Percentiles rank a stretch among this genome's conserved stretches.
phyloP scores from a whole-genome alignment of 2,797 vertebrate genomes.

The Loriculus beryllinus region DNA sequence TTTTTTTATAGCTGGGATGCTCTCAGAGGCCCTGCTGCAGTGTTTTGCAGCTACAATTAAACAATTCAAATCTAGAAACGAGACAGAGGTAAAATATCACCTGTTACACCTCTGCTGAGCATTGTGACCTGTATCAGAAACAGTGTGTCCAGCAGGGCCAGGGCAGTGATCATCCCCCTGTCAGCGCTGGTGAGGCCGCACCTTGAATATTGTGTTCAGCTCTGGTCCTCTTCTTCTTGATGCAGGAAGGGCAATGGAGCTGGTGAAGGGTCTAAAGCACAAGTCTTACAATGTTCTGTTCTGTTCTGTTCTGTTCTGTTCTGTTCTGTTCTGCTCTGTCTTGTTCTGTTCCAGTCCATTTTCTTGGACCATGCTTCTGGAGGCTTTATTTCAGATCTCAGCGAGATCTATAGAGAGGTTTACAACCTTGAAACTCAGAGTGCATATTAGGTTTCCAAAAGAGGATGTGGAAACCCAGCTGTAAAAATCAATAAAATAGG shows the following conservation, averaged over 20 bases:
- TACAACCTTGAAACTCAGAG: not conserved
- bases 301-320: no score
- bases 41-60: not conserved
- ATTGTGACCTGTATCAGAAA: not conserved
- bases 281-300: not conserved
- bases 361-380: not conserved
- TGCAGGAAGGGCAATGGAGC: not conserved
- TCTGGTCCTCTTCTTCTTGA: not conserved
- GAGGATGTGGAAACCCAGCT: not conserved
- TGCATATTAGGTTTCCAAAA: not conserved
- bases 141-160: not conserved
- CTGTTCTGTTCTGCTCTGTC: not conserved
- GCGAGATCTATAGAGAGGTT: not conserved
- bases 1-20: not conserved
- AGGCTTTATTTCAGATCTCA: not conserved
- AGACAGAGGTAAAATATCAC: not conserved
- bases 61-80: not conserved
- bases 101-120: not conserved
- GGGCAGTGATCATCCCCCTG: not conserved
- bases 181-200: not conserved
- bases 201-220: fast-evolving
- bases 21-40: not conserved
- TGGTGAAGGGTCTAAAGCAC: not conserved
- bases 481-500: not conserved
- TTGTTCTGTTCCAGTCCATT: not conserved